These are phyloP conservation scores for Rambutsinella grinnellia DNA, from an alignment of 2,888 invertebrate species.

Conservation along the genomic window DNA sequence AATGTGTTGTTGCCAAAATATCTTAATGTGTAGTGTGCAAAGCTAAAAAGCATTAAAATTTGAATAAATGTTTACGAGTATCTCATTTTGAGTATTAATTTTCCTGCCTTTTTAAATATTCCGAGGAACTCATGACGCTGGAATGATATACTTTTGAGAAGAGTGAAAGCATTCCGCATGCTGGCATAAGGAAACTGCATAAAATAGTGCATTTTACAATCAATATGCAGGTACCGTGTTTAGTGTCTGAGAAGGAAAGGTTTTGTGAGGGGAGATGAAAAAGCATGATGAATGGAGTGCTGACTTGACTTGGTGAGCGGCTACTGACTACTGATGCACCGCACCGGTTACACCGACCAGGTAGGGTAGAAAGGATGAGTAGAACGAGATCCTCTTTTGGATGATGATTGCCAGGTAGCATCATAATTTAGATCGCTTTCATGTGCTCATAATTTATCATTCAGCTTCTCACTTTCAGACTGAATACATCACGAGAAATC, in stretches of 20 bases:
- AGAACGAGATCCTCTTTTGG: too few species aligned
- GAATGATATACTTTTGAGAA: too few species aligned
- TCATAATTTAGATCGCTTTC: conserved; percentile 25
- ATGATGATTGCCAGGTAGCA: background rate
- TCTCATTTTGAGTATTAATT: too few species aligned
- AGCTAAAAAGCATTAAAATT: too few species aligned
- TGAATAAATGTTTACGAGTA: too few species aligned
- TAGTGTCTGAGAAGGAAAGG: background rate
- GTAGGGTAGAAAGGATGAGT: too few species aligned
- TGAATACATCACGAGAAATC: conserved; percentile 4
- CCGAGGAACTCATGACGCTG: too few species aligned
- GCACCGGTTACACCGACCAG: conserved; percentile 11
- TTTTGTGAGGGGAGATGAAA: background rate
- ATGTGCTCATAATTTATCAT: conserved; percentile 41
- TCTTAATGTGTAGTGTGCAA: conserved; percentile 70
- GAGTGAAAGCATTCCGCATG: background rate
- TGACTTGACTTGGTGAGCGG: background rate
- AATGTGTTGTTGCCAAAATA: conserved; percentile 86
- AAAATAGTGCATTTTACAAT: too few species aligned
- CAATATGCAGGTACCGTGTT: background rate
- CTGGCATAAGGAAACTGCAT: too few species aligned
- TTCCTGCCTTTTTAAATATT: too few species aligned
- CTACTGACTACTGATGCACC: conserved; percentile 11
- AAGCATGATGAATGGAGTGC: background rate
- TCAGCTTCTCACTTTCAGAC: conserved; percentile 21